Evolutionary conservation across 23 tunicate genomes (phyloP).

Genomic region (Oikopleura albicans): DNA sequence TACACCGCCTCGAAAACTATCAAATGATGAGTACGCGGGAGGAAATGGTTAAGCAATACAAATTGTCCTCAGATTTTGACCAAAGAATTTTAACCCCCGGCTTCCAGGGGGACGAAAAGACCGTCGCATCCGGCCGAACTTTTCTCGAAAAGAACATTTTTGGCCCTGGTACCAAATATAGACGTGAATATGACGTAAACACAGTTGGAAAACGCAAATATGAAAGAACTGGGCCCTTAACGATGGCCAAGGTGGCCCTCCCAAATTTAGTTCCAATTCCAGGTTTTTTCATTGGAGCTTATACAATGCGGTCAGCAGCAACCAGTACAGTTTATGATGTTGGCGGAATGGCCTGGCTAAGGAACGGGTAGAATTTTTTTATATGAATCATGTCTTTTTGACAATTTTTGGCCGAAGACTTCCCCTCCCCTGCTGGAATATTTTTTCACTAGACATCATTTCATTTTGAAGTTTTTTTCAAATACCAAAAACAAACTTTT

Average conservation of each 20-base stretch:
- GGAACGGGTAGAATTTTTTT: neutral
- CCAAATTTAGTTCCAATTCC: neutral
- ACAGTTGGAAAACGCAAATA: neutral
- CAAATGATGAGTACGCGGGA: neutral
- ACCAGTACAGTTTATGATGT: neutral
- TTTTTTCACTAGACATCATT: too few relatives aligned
- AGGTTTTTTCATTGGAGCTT: neutral
- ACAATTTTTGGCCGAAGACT: too few relatives aligned
- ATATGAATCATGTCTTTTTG: too few relatives aligned
- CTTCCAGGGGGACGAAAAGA: too few relatives aligned
- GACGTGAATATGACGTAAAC: neutral
- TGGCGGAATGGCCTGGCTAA: neutral
- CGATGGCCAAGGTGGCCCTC: neutral
- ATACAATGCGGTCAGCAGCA: neutral
- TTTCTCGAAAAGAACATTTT: neutral
- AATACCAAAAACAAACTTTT: too few relatives aligned
- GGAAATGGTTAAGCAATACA: neutral
- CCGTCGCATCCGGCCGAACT: neutral
- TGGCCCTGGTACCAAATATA: neutral
- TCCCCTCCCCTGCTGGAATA: too few relatives aligned
- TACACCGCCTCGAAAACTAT: neutral
- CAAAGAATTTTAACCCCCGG: neutral
- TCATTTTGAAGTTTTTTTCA: too few relatives aligned
- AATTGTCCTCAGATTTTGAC: neutral
- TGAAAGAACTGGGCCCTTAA: neutral